Evolutionary conservation across 2,888 invertebrate genomes (phyloP).

Genomic region (Rhamphomyia laevipes): DNA sequence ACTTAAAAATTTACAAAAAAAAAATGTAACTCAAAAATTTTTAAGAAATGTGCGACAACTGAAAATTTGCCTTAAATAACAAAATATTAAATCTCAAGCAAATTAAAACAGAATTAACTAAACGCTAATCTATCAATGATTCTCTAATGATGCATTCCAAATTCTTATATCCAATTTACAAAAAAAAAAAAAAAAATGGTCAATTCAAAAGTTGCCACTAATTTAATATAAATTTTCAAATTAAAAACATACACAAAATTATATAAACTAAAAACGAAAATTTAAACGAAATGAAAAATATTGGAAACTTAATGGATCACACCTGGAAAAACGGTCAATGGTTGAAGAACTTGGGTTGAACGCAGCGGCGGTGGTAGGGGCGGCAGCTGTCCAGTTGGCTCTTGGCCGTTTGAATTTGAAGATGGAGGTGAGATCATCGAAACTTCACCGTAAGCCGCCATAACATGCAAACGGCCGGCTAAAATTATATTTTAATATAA

Average conservation of each 20-base stretch:
- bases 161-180: no score
- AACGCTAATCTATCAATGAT: no score
- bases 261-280: slow-evolving; percentile 5
- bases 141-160: no score
- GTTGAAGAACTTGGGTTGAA: slow-evolving; percentile 40
- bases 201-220: neutral
- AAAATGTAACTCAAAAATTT: no score
- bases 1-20: neutral
- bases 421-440: slow-evolving; percentile 41
- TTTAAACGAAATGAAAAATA: slow-evolving; percentile 4
- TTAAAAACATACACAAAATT: slow-evolving; percentile 4
- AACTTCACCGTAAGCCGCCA: slow-evolving; percentile 38
- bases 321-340: slow-evolving; percentile 40
- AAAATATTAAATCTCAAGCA: no score
- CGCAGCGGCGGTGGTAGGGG: slow-evolving; percentile 40
- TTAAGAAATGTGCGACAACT: no score
- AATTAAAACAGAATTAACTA: no score
- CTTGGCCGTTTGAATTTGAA: slow-evolving; percentile 40
- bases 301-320: slow-evolving; percentile 11
- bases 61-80: no score
- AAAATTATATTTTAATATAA: neutral
- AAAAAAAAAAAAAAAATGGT: no score
- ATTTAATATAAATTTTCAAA: neutral
- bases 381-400: slow-evolving; percentile 39
- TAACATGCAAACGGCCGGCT: slow-evolving; percentile 39